A percentile compares a stretch with the other conserved stretches of the same genome.
These are phyloP conservation scores for Schizopygopsis pylzovi DNA, from an alignment of 2,797 vertebrate species.

Conservation along the genomic window DNA sequence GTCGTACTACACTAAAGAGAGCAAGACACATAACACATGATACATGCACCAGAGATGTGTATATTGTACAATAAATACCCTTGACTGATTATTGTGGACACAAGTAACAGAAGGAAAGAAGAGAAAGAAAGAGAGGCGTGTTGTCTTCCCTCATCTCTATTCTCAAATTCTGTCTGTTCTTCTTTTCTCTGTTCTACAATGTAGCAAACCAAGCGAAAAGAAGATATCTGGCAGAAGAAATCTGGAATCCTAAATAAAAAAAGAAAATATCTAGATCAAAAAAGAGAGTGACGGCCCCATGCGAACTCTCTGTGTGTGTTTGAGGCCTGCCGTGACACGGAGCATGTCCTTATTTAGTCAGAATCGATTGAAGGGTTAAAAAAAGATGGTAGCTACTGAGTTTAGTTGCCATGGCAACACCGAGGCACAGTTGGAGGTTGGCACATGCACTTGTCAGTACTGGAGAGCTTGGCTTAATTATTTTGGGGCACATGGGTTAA, in stretches of 20 bases:
- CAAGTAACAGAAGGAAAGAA: background rate
- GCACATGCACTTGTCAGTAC: constrained; percentile 17
- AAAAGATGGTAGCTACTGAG: constrained; percentile 40
- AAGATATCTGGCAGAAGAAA: constrained; percentile 19
- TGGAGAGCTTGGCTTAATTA: background rate
- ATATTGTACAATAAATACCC: constrained; percentile 7
- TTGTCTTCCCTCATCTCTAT: constrained; percentile 12
- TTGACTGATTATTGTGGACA: background rate
- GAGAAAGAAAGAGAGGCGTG: constrained; percentile 18
- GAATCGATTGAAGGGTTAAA: constrained; percentile 37
- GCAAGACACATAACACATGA: background rate
- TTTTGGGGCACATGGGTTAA: constrained; percentile 22
- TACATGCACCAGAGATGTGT: background rate
- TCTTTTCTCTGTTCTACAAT: constrained; percentile 23
- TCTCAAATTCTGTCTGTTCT: constrained; percentile 37
- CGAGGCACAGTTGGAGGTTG: constrained; percentile 35
- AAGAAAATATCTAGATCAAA: constrained; percentile 17
- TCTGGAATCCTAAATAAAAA: constrained; percentile 24
- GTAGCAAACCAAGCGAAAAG: background rate
- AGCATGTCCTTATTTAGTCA: constrained; percentile 42
- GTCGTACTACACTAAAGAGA: background rate
- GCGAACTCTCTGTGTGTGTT: constrained; percentile 8
- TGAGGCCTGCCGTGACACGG: constrained; percentile 23
- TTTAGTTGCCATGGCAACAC: constrained; percentile 49
- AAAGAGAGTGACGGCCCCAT: constrained; percentile 37